Evolutionary conservation across 2,113 vertebrate genomes (phyloP).

Genomic region (pig (Sus scrofa)): T2T-Sscrofa CM000829.6:32767501-32768000

Average conservation of each 20-base stretch:
- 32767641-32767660: not conserved
- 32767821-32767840: not conserved
- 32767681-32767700: not conserved
- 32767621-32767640: not conserved
- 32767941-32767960: not conserved
- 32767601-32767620: not conserved
- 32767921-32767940: not conserved
- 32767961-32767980: not conserved
- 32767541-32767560: not conserved
- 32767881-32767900: not conserved
- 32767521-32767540: not conserved
- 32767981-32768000: fast-evolving
- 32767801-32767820: not conserved
- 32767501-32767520: not conserved
- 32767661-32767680: not conserved
- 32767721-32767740: too few relatives aligned
- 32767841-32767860: not conserved
- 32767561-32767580: not conserved
- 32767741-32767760: fast-evolving
- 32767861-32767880: not conserved
- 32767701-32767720: too few relatives aligned
- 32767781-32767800: not conserved
- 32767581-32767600: not conserved
- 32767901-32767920: not conserved
- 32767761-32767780: not conserved